Evolutionary conservation across 2,888 invertebrate genomes (phyloP), one percentile per base, ranked within the genome.

Genomic region (Drosophila subsilvestris): DNA sequence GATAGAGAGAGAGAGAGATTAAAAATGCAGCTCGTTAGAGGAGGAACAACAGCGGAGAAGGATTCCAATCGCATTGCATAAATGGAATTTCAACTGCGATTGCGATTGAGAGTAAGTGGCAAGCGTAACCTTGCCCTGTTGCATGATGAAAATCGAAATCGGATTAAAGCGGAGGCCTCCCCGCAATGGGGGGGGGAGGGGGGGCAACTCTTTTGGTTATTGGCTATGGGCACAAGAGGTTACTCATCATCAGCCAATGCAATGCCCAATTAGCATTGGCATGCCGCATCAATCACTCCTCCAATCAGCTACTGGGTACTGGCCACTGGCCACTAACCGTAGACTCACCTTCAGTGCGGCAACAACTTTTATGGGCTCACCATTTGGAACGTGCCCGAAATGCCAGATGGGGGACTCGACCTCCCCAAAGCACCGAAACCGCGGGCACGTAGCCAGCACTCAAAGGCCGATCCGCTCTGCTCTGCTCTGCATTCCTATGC

Each of bases 331-430:
- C 37, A 37, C 27, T 27, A 6, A 2, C 9, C 8, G 27, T 37
- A 37, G 37, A 37, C 37, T 57, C 57, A 57, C 86, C 86, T 82
- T 82, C 86, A 63, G 63, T 63, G 56, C 62, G 67, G 63, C 63
- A 61, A 54, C 70, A 70, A 58, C 63, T 62, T 86, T 87, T 75
- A 85, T 85, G 82, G 85, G 57, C 76, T 67, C 76, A 67, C 75
- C 74, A 56, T 61, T 47, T 45, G 58, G 3, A 37, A 86, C 85
- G 88, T 85, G 85, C 69, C 47, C 61, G 70, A 68, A 73, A 84
- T 85, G 53, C 47, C 18, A 48, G 58, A 87, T 68, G 53, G 50
- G 43, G 65, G 61, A 63, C 75, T 74, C 78, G 66, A 62, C 62
- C 44, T 37, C 27, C 25, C 42, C 25, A n/a, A 8, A 56, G 29